These are phyloP conservation scores for Dioctria linearis DNA, from an alignment of 2,888 invertebrate genomes.

Conservation along the genomic window DNA sequence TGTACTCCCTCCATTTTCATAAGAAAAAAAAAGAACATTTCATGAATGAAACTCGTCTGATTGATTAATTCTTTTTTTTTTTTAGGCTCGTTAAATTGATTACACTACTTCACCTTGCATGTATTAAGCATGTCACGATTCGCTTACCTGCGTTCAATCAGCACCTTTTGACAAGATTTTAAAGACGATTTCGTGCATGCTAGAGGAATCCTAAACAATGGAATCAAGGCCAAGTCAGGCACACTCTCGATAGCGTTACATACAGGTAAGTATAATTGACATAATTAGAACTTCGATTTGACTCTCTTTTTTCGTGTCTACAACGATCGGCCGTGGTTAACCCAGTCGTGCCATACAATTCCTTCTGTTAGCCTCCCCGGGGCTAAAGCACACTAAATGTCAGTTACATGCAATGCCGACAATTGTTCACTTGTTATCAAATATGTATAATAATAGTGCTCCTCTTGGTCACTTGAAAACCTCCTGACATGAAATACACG, in stretches of 20 bases:
- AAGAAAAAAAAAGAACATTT: neutral
- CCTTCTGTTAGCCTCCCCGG: neutral
- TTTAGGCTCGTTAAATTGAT: slow-evolving; percentile 5
- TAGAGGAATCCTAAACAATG: slow-evolving; percentile 13
- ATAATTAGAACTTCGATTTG: slow-evolving; percentile 47
- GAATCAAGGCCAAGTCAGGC: slow-evolving; percentile 46
- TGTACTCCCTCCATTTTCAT: no score
- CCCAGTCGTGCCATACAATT: neutral
- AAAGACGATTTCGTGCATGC: neutral
- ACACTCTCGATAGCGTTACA: slow-evolving; percentile 22
- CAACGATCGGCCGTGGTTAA: neutral
- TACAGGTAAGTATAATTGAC: slow-evolving; percentile 39
- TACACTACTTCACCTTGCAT: slow-evolving; percentile 2
- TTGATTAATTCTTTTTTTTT: neutral
- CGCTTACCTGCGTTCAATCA: slow-evolving; percentile 25
- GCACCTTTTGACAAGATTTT: slow-evolving; percentile 35
- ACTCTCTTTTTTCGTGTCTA: slow-evolving; percentile 16
- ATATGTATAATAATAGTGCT: slow-evolving; percentile 20
- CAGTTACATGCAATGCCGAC: slow-evolving; percentile 33
- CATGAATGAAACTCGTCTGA: neutral
- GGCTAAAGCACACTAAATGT: slow-evolving; percentile 47
- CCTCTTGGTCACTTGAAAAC: slow-evolving; percentile 38
- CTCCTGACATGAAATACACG: slow-evolving; percentile 42
- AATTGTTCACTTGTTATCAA: slow-evolving; percentile 54
- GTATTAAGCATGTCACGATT: slow-evolving; percentile 39